Evolutionary conservation across 1,140 invertebrate species (phyloP).

Genomic region (Hylyphantes graminicola): DNA sequence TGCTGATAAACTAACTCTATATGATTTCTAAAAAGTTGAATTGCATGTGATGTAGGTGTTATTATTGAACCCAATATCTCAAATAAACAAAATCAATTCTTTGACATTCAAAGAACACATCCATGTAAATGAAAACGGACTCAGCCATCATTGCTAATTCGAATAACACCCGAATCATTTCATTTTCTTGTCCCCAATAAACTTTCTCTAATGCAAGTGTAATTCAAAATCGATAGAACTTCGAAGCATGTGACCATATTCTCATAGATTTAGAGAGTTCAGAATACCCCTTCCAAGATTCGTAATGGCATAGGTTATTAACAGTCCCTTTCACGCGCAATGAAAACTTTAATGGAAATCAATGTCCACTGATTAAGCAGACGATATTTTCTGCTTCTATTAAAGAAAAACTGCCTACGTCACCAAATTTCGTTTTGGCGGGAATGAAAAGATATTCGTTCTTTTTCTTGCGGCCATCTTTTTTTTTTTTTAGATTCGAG

Average conservation of each 20-base stretch:
- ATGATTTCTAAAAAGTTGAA: too few relatives aligned
- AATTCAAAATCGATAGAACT: slow-evolving; percentile 55
- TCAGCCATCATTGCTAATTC: slow-evolving; percentile 47
- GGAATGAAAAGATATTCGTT: slow-evolving; percentile 37
- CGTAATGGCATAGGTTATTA: slow-evolving; percentile 54
- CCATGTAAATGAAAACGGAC: slow-evolving; percentile 11
- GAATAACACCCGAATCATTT: slow-evolving; percentile 41
- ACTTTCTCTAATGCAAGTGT: slow-evolving; percentile 50
- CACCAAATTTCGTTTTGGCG: slow-evolving; percentile 43
- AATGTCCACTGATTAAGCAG: slow-evolving; percentile 45
- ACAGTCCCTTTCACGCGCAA: slow-evolving; percentile 43
- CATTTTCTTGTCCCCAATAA: slow-evolving; percentile 43
- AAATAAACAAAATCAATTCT: too few relatives aligned
- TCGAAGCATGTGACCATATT: slow-evolving; percentile 55
- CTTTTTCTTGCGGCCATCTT: slow-evolving; percentile 15
- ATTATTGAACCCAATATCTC: too few relatives aligned
- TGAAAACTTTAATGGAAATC: slow-evolving; percentile 57
- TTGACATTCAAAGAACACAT: background rate
- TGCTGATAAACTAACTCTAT: too few relatives aligned
- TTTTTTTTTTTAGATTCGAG: background rate
- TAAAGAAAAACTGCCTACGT: slow-evolving; percentile 26
- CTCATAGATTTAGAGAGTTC: slow-evolving; percentile 35
- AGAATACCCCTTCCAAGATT: slow-evolving; percentile 34
- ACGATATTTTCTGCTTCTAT: background rate
- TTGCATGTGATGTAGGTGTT: too few relatives aligned